Conservation (phyloP, 2,113 vertebrate species). For the Cynoglossus semilaevis region DNA sequence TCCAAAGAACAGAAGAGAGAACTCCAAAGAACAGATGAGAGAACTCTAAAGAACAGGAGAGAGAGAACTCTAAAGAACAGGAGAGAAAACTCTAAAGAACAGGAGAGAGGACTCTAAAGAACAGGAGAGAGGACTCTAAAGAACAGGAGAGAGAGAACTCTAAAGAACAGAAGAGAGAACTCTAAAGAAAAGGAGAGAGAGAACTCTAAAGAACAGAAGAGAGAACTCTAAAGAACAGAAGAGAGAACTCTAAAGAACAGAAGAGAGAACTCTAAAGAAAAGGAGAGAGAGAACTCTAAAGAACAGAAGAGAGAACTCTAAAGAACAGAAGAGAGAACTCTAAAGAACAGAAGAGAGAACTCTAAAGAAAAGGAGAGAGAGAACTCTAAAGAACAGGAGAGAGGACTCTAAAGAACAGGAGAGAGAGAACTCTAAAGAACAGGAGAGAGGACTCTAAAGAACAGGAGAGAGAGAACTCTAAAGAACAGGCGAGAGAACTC, state of each 20-base stretch:
- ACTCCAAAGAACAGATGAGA: background rate
- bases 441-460: background rate
- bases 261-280: no score
- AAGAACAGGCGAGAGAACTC: background rate
- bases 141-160: background rate
- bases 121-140: slow-evolving; percentile 1
- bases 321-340: background rate
- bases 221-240: slow-evolving; percentile 1
- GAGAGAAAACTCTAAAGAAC: slow-evolving; percentile 7
- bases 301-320: background rate
- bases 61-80: background rate
- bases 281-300: slow-evolving; percentile 1
- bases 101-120: background rate
- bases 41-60: slow-evolving; percentile 6
- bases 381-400: background rate
- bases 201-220: background rate
- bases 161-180: background rate
- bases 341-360: slow-evolving; percentile 9
- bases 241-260: background rate
- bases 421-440: slow-evolving; percentile 1
- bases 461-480: background rate
- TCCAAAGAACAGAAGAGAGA: no score
- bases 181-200: slow-evolving; percentile 10
- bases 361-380: no score
- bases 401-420: background rate